Evolutionary conservation across 2,888 invertebrate genomes (phyloP).

Genomic region (Drosophila borealis): DNA sequence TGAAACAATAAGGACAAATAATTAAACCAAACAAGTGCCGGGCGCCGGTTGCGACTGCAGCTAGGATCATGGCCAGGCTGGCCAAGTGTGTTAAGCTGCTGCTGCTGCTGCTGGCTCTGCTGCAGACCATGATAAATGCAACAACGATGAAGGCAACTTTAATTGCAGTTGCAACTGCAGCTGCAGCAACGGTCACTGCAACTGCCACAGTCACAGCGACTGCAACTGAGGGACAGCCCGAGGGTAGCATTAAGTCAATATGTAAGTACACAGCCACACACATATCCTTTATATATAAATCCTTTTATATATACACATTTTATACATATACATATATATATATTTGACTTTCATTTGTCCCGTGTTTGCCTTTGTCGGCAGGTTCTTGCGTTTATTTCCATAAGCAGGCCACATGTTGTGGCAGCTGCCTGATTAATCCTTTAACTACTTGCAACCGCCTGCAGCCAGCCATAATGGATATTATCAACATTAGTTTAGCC

Average conservation of each 20-base stretch:
- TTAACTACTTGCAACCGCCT: conserved; percentile 26
- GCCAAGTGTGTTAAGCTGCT: conserved; percentile 32
- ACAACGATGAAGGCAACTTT: conserved; percentile 53
- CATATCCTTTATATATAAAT: conserved; percentile 3
- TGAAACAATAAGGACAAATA: conserved; percentile 57
- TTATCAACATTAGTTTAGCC: conserved; percentile 39
- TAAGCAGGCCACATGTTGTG: conserved; percentile 30
- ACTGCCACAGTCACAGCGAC: conserved; percentile 14
- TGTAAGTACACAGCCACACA: conserved; percentile 57
- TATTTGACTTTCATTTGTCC: conserved; percentile 33
- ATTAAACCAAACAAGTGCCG: conserved; percentile 40
- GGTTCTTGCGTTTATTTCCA: conserved; percentile 35
- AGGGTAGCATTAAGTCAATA: conserved; percentile 59
- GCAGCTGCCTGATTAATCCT: conserved; percentile 48
- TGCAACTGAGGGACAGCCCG: conserved; percentile 26
- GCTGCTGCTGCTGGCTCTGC: conserved; percentile 32
- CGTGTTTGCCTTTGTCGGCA: conserved; percentile 22
- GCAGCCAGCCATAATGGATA: conserved; percentile 37
- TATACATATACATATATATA: conserved; percentile 6
- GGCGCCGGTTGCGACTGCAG: background rate
- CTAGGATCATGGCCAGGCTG: conserved; percentile 51
- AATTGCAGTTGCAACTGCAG: conserved; percentile 44
- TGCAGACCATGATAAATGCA: conserved; percentile 54
- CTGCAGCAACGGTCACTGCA: conserved; percentile 32
- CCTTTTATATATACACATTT: background rate